Conservation (phyloP, 2,888 invertebrate genomes). For the Lasioglossum vierecki region DNA sequence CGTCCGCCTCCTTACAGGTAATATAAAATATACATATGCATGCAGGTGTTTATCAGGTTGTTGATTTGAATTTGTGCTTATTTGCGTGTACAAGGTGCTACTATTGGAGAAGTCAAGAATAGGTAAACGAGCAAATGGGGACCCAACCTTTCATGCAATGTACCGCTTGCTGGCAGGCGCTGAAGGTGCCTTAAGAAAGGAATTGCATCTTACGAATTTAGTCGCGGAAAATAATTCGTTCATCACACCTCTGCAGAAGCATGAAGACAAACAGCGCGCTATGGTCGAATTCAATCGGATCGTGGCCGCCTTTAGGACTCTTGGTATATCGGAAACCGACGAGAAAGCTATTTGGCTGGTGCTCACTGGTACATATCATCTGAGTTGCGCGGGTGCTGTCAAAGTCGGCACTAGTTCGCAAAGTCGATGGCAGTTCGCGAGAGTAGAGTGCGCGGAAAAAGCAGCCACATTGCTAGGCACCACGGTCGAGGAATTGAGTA, state of each 20-base stretch:
- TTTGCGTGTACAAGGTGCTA: slow-evolving; percentile 83
- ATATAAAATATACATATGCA: slow-evolving; percentile 28
- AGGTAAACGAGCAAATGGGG: slow-evolving; percentile 89
- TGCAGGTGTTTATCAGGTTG: not conserved
- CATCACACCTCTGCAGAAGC: slow-evolving; percentile 90
- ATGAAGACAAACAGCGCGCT: slow-evolving; percentile 92
- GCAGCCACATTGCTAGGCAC: slow-evolving; percentile 92
- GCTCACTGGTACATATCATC: slow-evolving; percentile 96
- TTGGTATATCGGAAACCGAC: slow-evolving; percentile 91
- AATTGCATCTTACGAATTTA: slow-evolving; percentile 92
- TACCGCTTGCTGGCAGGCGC: slow-evolving; percentile 92
- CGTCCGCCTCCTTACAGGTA: slow-evolving; percentile 95
- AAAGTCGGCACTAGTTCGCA: slow-evolving; percentile 87
- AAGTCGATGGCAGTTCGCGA: slow-evolving; percentile 90
- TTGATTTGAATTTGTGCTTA: not conserved
- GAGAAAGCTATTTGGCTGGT: slow-evolving; percentile 94
- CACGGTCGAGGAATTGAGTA: slow-evolving; percentile 92
- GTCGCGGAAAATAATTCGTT: slow-evolving; percentile 90
- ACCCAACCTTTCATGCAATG: slow-evolving; percentile 89
- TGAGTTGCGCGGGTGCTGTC: slow-evolving; percentile 93
- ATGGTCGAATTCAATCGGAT: slow-evolving; percentile 93
- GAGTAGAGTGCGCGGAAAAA: slow-evolving; percentile 91
- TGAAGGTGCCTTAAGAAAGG: slow-evolving; percentile 92
- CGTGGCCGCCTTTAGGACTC: slow-evolving; percentile 89
- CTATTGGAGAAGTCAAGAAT: slow-evolving; percentile 92